Conservation (phyloP, 2,113 vertebrate species). For the Rutilus rutilus region DNA sequence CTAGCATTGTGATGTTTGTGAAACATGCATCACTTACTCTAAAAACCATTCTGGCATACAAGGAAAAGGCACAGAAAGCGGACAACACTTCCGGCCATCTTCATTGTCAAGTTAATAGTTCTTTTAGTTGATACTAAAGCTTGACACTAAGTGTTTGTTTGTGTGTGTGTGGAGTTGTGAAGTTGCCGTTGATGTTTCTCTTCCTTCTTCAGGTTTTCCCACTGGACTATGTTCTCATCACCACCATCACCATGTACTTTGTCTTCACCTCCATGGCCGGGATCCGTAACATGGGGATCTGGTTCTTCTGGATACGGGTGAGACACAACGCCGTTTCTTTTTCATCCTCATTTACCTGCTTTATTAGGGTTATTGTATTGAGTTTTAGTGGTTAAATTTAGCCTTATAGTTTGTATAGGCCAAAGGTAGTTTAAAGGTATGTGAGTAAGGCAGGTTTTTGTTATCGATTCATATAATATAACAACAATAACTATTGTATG, state of each 20-base stretch:
- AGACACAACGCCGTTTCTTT: slow-evolving; percentile 13
- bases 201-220: slow-evolving; percentile 86
- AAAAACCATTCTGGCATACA: neutral
- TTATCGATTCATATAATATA: no score
- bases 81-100: neutral
- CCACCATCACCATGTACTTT: slow-evolving; percentile 96
- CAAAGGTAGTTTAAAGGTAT: neutral
- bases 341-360: neutral
- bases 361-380: neutral
- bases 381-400: neutral
- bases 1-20: slow-evolving; percentile 25
- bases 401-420: neutral
- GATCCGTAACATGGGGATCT: slow-evolving; percentile 97
- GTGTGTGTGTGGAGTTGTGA: neutral
- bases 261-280: slow-evolving; percentile 98
- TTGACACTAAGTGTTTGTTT: neutral
- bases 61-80: neutral
- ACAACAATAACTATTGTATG: no score
- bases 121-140: neutral
- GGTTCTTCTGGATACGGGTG: slow-evolving; percentile 99
- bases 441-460: no score
- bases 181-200: neutral
- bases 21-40: slow-evolving; percentile 26
- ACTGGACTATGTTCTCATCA: slow-evolving; percentile 96
- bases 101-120: slow-evolving; percentile 13